Base-by-base conservation (phyloP, 2,113 vertebrate species). In the Nematolebias whitei region DNA sequence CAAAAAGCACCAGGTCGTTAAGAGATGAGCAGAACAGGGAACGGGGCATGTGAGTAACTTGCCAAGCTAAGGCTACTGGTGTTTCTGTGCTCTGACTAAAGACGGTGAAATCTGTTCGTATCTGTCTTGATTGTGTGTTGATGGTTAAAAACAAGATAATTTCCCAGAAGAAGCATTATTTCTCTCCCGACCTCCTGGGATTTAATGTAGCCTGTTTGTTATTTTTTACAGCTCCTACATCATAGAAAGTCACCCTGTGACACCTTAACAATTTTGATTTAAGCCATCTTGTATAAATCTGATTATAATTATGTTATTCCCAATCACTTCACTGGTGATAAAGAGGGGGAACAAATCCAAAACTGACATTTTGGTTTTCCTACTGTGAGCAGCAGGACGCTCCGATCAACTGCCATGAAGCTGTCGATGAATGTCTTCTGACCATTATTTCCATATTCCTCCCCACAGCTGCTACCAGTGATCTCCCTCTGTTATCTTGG, bases 71-170 rank as follows among this genome's bases (percentile, higher is more conserved):
- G 10, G 10, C 32, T 7, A 29, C 3, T 29, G 26, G 26, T n/a
- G n/a, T 29, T 29, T 41, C 2, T 52, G 24, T 18, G 15, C 40
- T 63, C n/a, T 49, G 63, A 39, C 16, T 14, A 45, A 69, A 68
- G 38, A 43, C 38, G 50, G 49, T 63, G 38, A 44, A 50, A 64
- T 74, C 26, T 35, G 67, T 64, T 16, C 26, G 57, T 67, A 69
- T 60, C 18, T 26, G 48, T 40, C 45, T 50, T 65, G 53, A n/a
- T 56, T 22, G 29, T 71, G 35, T 60, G 38, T 49, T 8, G 44
- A 71, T 11, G 11, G 51, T 51, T 50, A 7, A 29, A 29, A 29
- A 7, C 26, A 29, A 29, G 11, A 66, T 61, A 38, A 52, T 71
- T 52, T 43, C 62, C 38, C 12, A 54, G 49, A 66, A 32, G 22